Base-by-base conservation (phyloP, 2,888 invertebrate genomes). In the Watsonalla binaria region DNA sequence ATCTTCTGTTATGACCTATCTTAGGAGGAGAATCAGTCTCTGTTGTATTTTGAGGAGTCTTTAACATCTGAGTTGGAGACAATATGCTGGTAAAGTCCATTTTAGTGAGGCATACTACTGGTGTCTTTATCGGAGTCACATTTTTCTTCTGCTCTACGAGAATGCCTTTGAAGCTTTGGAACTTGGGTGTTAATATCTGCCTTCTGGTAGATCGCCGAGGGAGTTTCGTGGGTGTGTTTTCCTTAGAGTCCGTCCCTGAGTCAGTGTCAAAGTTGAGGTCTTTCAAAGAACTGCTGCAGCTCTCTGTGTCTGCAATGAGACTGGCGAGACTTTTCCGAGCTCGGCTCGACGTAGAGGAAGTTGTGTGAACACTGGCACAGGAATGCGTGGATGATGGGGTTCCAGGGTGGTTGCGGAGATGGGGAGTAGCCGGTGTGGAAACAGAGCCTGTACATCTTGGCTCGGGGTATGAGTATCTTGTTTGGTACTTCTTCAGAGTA, bases 231-330 rank as follows among this genome's bases (percentile, higher is more conserved):
- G 90, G 90, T 0, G 88, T 90, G 59, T 91, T 91, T 58, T 91
- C 90, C 76, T 90, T 91, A 0, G 89, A 83, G 54, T 90, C 90
- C 0, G 84, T 76, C 1, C 86, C 84, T 1, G 91, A 90, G 58
- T 91, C 91, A 0, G 90, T 78, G 58, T 91, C 86, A 54, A 91
- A 91, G 62, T 87, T 91, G 0, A 91, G 75, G 62, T 90, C 91
- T 82, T 91, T 90, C 7, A 91, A 61, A 5, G 91, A 91, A 64
- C 90, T 91, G 68, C 90, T 91, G 66, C 91, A 91, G 65, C 90
- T 91, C 60, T 91, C 91, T 2, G 90, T 85, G 61, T 91, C 90
- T 13, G 90, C 90, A 15, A 89, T 90, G 50, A 90, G 81, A 60
- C 81, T 86, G 50, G 88, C 88, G 5, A 90, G 73, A 61, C 88